Conservation (phyloP, 2,113 vertebrate genomes). For the Leptocoma aspasia region DNA sequence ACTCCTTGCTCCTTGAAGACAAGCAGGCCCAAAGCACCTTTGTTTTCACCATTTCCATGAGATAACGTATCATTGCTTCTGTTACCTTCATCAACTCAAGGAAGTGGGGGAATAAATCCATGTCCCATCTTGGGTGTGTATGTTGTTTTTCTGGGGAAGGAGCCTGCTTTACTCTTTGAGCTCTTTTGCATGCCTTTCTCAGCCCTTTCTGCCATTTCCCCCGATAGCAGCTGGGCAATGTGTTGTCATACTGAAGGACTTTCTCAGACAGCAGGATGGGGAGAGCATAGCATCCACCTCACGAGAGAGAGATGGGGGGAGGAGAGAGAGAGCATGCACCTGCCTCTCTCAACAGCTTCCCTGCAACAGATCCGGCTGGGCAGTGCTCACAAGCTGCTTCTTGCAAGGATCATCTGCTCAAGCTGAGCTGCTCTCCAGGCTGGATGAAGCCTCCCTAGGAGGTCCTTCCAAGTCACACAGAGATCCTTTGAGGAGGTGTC, state of each 20-base stretch:
- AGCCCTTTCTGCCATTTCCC: not conserved
- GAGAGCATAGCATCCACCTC: not conserved
- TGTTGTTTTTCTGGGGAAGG: not conserved
- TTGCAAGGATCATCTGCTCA: not conserved
- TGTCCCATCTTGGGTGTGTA: not conserved
- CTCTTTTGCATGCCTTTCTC: not conserved
- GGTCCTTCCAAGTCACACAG: not conserved
- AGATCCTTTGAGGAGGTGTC: not conserved
- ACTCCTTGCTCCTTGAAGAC: not conserved
- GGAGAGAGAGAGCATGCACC: accelerated
- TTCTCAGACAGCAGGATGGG: not conserved
- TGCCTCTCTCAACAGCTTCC: not conserved
- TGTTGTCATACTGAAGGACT: not conserved
- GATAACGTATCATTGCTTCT: not conserved
- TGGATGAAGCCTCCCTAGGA: not conserved
- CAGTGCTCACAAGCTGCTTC: not conserved
- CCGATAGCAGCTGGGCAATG: not conserved
- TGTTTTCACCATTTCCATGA: not conserved
- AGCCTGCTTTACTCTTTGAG: not conserved
- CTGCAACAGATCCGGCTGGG: not conserved
- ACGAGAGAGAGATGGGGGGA: accelerated
- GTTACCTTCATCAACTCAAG: not conserved
- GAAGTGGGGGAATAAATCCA: accelerated
- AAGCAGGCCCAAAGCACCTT: not conserved
- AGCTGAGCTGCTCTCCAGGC: not conserved